These are phyloP conservation scores for Endomychus coccineus DNA, from an alignment of 2,888 invertebrate species.

Conservation along the genomic window DNA sequence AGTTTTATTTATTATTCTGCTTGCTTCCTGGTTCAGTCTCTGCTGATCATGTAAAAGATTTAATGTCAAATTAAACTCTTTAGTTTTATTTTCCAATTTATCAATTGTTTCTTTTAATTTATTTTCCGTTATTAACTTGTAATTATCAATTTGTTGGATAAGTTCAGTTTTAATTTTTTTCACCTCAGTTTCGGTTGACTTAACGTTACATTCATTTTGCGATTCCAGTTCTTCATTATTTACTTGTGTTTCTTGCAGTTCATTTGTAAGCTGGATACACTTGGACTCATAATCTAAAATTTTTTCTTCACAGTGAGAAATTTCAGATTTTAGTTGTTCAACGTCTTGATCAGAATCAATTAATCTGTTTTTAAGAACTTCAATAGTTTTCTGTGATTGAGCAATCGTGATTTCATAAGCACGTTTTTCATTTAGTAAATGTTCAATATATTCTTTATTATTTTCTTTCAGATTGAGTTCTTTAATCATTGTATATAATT, in stretches of 20 bases:
- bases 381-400: constrained; percentile 52
- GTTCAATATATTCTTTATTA: constrained; percentile 45
- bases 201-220: constrained; percentile 33
- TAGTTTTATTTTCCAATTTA: constrained; percentile 5
- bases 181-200: constrained; percentile 31
- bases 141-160: constrained; percentile 26
- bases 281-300: constrained; percentile 35
- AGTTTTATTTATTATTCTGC: constrained; percentile 11
- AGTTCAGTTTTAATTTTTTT: constrained; percentile 29
- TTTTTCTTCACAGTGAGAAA: constrained; percentile 33
- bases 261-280: constrained; percentile 29
- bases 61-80: constrained; percentile 7
- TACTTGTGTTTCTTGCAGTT: constrained; percentile 29
- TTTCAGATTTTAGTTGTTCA: constrained; percentile 47
- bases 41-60: constrained; percentile 11
- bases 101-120: neutral
- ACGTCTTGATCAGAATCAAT: constrained; percentile 54
- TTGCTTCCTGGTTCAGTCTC: constrained; percentile 15
- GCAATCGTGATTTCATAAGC: constrained; percentile 54
- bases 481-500: constrained; percentile 18
- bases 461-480: constrained; percentile 23
- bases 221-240: constrained; percentile 35
- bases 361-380: constrained; percentile 51
- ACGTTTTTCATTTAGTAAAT: constrained; percentile 47
- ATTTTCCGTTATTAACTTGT: constrained; percentile 7